Conservation (phyloP, 2,888 invertebrate species). For the Mesorhabditis spiculigera region DNA sequence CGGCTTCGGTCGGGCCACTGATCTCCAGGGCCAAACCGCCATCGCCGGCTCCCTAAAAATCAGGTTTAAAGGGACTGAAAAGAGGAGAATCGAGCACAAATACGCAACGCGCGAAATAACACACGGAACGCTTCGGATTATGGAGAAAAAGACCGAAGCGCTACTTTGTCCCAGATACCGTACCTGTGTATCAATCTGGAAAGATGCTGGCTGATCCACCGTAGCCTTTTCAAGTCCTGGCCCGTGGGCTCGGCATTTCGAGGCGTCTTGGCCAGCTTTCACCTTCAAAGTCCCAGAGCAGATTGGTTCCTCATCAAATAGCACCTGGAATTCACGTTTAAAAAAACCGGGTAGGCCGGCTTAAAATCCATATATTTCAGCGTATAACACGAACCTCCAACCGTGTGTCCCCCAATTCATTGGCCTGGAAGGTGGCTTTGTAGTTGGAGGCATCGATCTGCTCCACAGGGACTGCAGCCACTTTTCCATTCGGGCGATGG, state of each 20-base stretch:
- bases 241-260: constrained; percentile 24
- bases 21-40: constrained; percentile 91
- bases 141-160: too few species aligned
- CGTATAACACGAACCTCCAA: background rate
- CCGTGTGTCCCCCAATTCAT: background rate
- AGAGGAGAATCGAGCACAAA: background rate
- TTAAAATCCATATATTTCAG: background rate
- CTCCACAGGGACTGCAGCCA: background rate
- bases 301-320: constrained; percentile 31
- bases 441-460: background rate
- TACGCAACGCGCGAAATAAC: too few species aligned
- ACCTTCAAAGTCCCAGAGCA: constrained; percentile 18
- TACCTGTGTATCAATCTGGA: constrained; percentile 31
- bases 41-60: constrained; percentile 78
- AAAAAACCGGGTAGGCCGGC: too few species aligned
- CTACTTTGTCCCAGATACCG: background rate
- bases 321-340: constrained; percentile 3
- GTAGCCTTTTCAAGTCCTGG: constrained; percentile 21
- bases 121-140: too few species aligned
- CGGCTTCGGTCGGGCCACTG: constrained; percentile 91
- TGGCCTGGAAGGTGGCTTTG: background rate
- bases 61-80: background rate
- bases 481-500: background rate
- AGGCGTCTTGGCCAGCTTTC: constrained; percentile 23
- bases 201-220: constrained; percentile 27